phyloP scores from a whole-genome alignment of 2,888 invertebrate species.

The Drosophila atripex region DNA sequence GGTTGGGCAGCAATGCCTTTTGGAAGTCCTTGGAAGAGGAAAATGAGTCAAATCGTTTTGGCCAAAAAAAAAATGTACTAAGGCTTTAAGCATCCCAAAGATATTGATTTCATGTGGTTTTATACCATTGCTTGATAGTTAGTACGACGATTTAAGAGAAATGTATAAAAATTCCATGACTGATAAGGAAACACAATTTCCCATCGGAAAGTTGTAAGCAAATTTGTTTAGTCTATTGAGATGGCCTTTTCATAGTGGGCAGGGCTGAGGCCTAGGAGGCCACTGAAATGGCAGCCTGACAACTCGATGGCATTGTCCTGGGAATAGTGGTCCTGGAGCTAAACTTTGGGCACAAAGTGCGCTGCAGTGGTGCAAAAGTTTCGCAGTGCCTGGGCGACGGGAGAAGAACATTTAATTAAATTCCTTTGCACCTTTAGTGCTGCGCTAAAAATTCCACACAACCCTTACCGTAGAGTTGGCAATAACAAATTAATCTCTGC shows the following conservation, averaged over 20 bases:
- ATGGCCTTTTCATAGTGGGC: slow-evolving; percentile 26
- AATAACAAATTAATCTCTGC: slow-evolving; percentile 79
- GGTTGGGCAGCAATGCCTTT: slow-evolving; percentile 11
- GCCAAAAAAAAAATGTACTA: slow-evolving; percentile 3
- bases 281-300: slow-evolving; percentile 46
- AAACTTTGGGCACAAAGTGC: slow-evolving; percentile 4
- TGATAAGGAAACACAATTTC: background rate
- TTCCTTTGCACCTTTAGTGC: slow-evolving; percentile 79
- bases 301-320: slow-evolving; percentile 54
- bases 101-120: background rate
- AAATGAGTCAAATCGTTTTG: slow-evolving; percentile 14
- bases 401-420: slow-evolving; percentile 75
- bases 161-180: background rate
- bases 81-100: slow-evolving; percentile 7
- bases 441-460: slow-evolving; percentile 75
- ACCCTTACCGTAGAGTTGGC: slow-evolving; percentile 48
- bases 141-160: background rate
- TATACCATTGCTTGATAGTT: background rate
- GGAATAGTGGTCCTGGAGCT: slow-evolving; percentile 5
- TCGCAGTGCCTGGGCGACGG: slow-evolving; percentile 40
- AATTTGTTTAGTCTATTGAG: slow-evolving; percentile 74
- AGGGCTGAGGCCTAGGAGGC: slow-evolving; percentile 32
- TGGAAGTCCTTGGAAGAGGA: slow-evolving; percentile 3
- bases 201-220: slow-evolving; percentile 39
- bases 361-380: slow-evolving; percentile 61